Base-by-base conservation (phyloP, 2,797 vertebrate species). In the Pogonophryne albipinna region DNA sequence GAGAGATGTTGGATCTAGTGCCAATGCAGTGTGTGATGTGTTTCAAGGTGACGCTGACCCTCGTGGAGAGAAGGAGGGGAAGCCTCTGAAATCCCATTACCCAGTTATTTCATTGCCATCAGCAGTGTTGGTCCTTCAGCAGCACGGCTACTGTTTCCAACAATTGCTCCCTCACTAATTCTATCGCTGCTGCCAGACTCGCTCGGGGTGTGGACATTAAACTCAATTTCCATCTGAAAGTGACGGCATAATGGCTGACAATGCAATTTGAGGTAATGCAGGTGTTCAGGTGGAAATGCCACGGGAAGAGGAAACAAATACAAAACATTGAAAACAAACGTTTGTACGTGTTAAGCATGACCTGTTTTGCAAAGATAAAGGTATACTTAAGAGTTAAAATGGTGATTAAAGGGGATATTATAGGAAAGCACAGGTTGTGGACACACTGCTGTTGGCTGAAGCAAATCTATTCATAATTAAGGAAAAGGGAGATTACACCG, bases 21-120 rank as follows among this genome's bases (percentile, higher is more conserved):
- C 82, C 86, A 87, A 76, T 76, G 59, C 51, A 72, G 49, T 79
- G 80, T 66, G 72, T 68, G 74, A 83, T 77, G 86, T 84, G 82
- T 86, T 87, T 91, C 88, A 94, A 94, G 91, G 93, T 93, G 84
- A 91, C 55, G 72, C 65, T 90, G 90, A 93, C 89, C 90, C 83
- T 86, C 68, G 38, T 51, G 68, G 71, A 74, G 67, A 78, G 81
- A 72, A 76, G 67, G 47, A 70, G 78, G 60, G 67, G 72, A 79
- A 85, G 72, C 66, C 80, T 82, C 53, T 77, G 67, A 90, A 91
- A 92, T 93, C 86, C 82, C 75, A 92, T 93, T 93, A 79, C 50
- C 74, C 52, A 63, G 78, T 74, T 87, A 76, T 86, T 85, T 89
- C 74, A 89, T 78, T 84, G 78, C 79, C 84, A 89, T 92, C 84